Evolutionary conservation across 2,113 vertebrate species (phyloP).

Genomic region (Brachypodius melanocephalos): DNA sequence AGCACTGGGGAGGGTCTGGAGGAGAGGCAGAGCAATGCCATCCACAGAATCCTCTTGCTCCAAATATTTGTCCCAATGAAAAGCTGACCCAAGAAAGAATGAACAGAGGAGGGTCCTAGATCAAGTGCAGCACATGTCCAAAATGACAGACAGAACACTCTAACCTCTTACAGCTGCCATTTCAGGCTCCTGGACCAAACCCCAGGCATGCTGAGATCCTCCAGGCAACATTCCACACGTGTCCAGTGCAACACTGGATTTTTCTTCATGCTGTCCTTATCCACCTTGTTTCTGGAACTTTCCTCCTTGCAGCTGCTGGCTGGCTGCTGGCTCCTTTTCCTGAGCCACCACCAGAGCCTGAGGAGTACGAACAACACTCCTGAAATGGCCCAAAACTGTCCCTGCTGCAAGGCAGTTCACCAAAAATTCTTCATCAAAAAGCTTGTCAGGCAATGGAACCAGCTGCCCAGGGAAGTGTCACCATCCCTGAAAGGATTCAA

Average conservation of each 20-base stretch:
- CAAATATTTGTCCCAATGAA: not conserved
- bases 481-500: not conserved
- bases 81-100: not conserved
- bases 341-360: not conserved
- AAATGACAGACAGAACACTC: not conserved
- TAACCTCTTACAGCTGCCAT: not conserved
- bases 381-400: not conserved
- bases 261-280: not conserved
- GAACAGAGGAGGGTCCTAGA: not conserved
- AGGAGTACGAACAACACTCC: not conserved
- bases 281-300: not conserved
- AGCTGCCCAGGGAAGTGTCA: not conserved
- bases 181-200: not conserved
- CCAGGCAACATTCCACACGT: fast-evolving
- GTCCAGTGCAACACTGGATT: not conserved
- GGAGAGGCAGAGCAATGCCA: not conserved
- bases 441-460: not conserved
- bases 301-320: not conserved
- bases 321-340: not conserved
- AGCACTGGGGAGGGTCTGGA: not conserved
- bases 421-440: not conserved
- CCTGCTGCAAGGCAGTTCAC: not conserved
- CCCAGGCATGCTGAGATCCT: not conserved
- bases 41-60: not conserved
- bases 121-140: not conserved